Evolutionary conservation across 2,113 vertebrate genomes (phyloP), one percentile per base, ranked within the genome.

Genomic region (Chamaea fasciata): DNA sequence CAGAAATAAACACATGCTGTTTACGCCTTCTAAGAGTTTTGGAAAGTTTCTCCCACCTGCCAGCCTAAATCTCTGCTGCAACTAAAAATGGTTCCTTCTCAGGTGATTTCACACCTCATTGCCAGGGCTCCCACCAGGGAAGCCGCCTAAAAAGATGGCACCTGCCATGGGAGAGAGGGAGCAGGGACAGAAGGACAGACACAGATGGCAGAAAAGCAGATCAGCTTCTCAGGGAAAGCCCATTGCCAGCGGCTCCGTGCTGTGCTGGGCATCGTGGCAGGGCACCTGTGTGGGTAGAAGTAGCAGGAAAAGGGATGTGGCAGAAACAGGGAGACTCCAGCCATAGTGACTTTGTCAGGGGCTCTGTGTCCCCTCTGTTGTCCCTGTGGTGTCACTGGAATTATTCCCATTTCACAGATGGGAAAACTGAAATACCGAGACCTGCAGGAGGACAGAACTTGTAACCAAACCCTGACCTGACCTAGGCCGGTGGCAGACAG

Each of bases 181-280:
- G 49, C 76, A 91, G 39, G 65, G 81, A 86, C 10, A 33, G 79
- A 69, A 92, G 76, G 56, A 39, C 11, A 28, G 75, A 75, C 52
- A 75, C 69, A 89, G 94, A 92, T 75, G 69, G 80, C 69, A 89
- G 68, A 71, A 89, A 87, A 90, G 52, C 37, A 85, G 68, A 83
- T 47, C 63, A 56, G 7, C 83, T 59, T 77, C 37, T 63, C 69
- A 81, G 56, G 80, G 35, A 59, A 41, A 85, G 68, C 39, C 18
- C 50, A 28, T 0, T n/a, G 79, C 76, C 10, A 5, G 75, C 0
- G 0, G 77, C 56, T 35, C 56, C 3, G 0, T 2, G n/a, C 44
- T 53, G 71, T 53, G 67, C 60, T 14, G 7, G 79, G 39, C 41
- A 8, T 23, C 0, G 1, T 4, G 22, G 92, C 70, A 23, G 39